Percentiles rank a stretch among this genome's conserved stretches.
Conservation (phyloP, 2,113 vertebrate species). For the Lampris megalopsis region DNA sequence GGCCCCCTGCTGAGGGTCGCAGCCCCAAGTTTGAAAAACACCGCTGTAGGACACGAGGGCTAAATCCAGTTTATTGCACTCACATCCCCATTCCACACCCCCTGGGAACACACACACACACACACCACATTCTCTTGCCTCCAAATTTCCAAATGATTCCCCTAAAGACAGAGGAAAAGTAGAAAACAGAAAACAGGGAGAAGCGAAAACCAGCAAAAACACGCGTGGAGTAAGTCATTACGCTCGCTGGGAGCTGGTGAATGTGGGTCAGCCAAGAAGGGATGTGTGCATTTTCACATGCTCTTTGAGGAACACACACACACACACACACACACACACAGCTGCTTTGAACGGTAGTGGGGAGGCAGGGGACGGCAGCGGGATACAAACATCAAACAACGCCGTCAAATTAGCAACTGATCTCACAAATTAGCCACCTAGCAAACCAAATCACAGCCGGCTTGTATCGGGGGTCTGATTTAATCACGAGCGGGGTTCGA, state of each 20-base stretch:
- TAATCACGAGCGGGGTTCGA: conserved; percentile 72
- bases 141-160: conserved; percentile 64
- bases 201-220: conserved; percentile 44
- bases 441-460: conserved; percentile 66
- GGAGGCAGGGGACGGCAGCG: conserved; percentile 53
- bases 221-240: conserved; percentile 68
- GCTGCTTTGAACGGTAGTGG: conserved; percentile 61
- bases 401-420: conserved; percentile 71
- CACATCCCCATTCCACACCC: neutral
- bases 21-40: too few relatives aligned
- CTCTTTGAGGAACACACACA: conserved; percentile 60
- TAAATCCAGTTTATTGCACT: neutral
- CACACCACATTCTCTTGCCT: conserved; percentile 22
- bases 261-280: conserved; percentile 65
- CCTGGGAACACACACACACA: neutral
- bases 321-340: too few relatives aligned
- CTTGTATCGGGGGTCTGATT: conserved; percentile 63
- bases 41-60: neutral
- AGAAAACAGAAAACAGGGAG: conserved; percentile 50
- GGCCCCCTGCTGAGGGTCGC: too few relatives aligned
- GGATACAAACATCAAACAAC: conserved; percentile 71
- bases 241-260: conserved; percentile 49
- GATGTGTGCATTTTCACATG: conserved; percentile 41
- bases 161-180: conserved; percentile 57
- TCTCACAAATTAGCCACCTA: conserved; percentile 72